These are phyloP conservation scores for Eunapius fragilis DNA, from an alignment of 37 sponge, comb jelly and placozoan genomes.

Conservation along the genomic window DNA sequence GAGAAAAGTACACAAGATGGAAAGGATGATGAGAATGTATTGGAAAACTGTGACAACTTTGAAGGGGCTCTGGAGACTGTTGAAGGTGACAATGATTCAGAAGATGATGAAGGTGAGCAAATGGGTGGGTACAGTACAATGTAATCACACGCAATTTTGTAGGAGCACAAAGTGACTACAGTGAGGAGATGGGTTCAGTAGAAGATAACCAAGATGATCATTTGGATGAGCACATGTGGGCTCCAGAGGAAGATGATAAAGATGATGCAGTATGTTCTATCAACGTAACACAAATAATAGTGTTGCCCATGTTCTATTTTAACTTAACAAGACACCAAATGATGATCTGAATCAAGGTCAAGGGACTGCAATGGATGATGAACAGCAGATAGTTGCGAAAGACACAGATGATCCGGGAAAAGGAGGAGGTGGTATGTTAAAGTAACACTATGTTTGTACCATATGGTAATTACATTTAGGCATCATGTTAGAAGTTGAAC, in stretches of 20 bases:
- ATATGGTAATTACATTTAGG: too few relatives aligned
- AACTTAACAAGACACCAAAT: background rate
- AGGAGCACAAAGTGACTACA: background rate
- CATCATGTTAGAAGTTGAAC: too few relatives aligned
- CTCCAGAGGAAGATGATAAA: conserved; percentile 65
- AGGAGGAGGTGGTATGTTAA: background rate
- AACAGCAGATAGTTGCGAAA: conserved; percentile 66
- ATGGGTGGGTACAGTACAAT: background rate
- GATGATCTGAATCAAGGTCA: conserved; percentile 30
- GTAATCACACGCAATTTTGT: background rate
- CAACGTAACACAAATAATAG: background rate
- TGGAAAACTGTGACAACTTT: conserved; percentile 89
- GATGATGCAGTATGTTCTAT: conserved; percentile 16
- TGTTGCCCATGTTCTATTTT: background rate
- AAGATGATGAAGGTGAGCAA: conserved; percentile 44
- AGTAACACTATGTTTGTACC: too few relatives aligned
- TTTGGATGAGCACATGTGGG: conserved; percentile 87
- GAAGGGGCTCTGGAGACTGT: conserved; percentile 44
- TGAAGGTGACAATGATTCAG: conserved; percentile 37
- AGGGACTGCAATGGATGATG: conserved; percentile 51
- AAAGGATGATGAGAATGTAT: conserved; percentile 63
- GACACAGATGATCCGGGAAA: conserved; percentile 14
- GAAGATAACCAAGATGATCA: conserved; percentile 16
- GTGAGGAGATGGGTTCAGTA: conserved; percentile 1
- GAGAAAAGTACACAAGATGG: background rate